These are phyloP conservation scores for Ictalurus furcatus DNA, from an alignment of 2,113 vertebrate genomes.

Conservation along the genomic window DNA sequence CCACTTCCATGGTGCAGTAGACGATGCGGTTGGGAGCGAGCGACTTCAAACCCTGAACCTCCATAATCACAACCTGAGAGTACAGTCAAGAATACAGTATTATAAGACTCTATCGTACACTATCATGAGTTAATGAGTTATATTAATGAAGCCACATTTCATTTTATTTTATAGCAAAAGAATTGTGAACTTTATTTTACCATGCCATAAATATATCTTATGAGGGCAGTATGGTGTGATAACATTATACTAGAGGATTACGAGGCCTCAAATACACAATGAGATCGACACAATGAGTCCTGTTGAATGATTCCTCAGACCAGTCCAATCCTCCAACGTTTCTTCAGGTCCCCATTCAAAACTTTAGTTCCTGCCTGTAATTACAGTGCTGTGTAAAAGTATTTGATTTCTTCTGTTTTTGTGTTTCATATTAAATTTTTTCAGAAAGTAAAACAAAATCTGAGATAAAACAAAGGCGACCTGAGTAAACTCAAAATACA, in stretches of 20 bases:
- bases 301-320: too few relatives aligned
- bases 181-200: neutral
- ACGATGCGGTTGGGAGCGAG: conserved; percentile 97
- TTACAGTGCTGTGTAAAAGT: neutral
- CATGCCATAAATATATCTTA: neutral
- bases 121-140: neutral
- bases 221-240: too few relatives aligned
- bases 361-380: too few relatives aligned
- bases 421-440: too few relatives aligned
- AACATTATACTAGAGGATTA: too few relatives aligned
- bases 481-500: too few relatives aligned
- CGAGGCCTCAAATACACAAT: too few relatives aligned
- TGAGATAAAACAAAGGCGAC: too few relatives aligned
- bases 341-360: neutral
- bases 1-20: conserved; percentile 99
- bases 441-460: too few relatives aligned
- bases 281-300: too few relatives aligned
- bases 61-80: conserved; percentile 94
- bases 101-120: neutral
- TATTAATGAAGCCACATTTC: neutral
- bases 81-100: neutral
- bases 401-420: too few relatives aligned
- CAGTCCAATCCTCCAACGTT: too few relatives aligned
- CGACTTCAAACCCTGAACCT: conserved; percentile 94
- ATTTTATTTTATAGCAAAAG: neutral